These are phyloP conservation scores for Taphrorychus bicolor DNA, from an alignment of 2,888 invertebrate species.

Conservation along the genomic window DNA sequence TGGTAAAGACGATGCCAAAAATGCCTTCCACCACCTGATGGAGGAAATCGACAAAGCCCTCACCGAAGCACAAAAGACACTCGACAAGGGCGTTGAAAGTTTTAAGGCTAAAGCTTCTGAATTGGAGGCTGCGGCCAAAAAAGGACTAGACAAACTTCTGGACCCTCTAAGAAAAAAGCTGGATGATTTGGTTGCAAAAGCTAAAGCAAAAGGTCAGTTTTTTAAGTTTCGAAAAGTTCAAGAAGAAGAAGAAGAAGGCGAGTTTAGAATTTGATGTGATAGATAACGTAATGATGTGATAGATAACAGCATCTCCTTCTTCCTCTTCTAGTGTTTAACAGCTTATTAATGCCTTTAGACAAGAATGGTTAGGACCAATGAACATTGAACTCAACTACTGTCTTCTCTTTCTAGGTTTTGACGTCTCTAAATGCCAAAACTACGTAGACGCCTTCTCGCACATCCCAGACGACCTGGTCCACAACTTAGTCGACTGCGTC, in stretches of 20 bases:
- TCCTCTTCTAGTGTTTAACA: too few relatives aligned
- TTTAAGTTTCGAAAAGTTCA: not conserved
- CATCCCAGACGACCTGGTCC: slow-evolving; percentile 21
- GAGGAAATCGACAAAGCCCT: slow-evolving; percentile 35
- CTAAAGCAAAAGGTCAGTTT: slow-evolving; percentile 2
- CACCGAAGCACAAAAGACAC: slow-evolving; percentile 23
- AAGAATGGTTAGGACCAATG: too few relatives aligned
- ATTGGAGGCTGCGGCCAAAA: slow-evolving; percentile 25
- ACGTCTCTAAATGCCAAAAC: slow-evolving; percentile 29
- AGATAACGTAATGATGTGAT: too few relatives aligned
- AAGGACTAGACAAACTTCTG: slow-evolving; percentile 21
- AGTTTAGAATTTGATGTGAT: too few relatives aligned
- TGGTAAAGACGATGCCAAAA: slow-evolving; percentile 34
- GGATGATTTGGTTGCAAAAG: slow-evolving; percentile 28
- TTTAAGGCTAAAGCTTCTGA: slow-evolving; percentile 24
- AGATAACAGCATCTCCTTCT: too few relatives aligned
- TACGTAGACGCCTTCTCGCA: slow-evolving; percentile 28
- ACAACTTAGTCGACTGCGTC: slow-evolving; percentile 24
- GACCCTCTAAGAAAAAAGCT: slow-evolving; percentile 26
- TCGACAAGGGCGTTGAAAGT: slow-evolving; percentile 29
- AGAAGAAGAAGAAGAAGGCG: too few relatives aligned
- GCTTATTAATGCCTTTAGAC: too few relatives aligned
- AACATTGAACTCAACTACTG: too few relatives aligned
- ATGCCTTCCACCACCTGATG: slow-evolving; percentile 31
- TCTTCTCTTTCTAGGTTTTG: too few relatives aligned